Evolutionary conservation across 2,888 invertebrate genomes (phyloP), one percentile per base, ranked within the genome.

Genomic region (Apodemia zela): DNA sequence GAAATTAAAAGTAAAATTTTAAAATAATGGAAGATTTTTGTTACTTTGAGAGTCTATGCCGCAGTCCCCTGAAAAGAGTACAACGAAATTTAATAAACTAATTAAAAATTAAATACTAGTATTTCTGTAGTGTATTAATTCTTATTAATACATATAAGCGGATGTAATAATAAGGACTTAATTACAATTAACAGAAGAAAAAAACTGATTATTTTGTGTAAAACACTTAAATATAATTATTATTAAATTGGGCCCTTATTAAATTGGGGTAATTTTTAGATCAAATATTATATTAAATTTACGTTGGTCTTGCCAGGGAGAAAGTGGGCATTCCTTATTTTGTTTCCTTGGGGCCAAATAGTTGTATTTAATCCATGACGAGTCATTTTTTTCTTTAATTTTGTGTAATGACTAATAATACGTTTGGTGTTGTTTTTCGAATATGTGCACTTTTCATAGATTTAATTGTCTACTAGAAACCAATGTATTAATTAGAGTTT

Each of bases 291-390:
- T 3, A 4, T 15, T 15, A 38, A 38, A 38, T 1, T 38, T 38
- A 38, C 38, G 38, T 38, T 38, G 15, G 13, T 0, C 38, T 13
- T 38, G 13, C 13, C 11, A 38, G 21, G 21, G 10, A 21, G 51
- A 51, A 11, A 11, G 18, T 11, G 21, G 51, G 10, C 18, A 51
- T 51, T 8, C 78, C 79, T 78, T 79, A 78, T 82, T 82, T 84
- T 77, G 78, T 87, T 89, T 87, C 83, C 79, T 82, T 77, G 89
- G 89, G 89, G 89, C 89, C 89, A 89, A 89, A 88, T 89, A 89
- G 86, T 76, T 87, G 71, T 84, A 80, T 38, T 38, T 38, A 77
- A 82, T 86, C 89, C 89, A 89, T 89, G 89, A 89, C 89, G 87
- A 88, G 85, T 86, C 85, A 86, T 80, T 21, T 81, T 69, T 69